Evolutionary conservation across 2,797 vertebrate species (phyloP).

Genomic region (Morelia viridis): DNA sequence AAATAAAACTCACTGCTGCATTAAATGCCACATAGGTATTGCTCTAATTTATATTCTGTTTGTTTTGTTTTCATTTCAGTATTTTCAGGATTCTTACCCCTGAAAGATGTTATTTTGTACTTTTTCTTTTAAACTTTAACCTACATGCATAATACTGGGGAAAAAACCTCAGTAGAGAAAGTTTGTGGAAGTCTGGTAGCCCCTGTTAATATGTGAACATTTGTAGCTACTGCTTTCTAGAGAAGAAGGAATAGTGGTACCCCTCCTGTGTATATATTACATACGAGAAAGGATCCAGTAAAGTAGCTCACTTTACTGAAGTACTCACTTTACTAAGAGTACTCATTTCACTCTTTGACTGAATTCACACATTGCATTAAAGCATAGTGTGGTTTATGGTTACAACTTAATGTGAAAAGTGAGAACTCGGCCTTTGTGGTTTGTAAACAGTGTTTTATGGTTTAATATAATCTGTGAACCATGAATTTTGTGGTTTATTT

Average conservation of each 20-base stretch:
- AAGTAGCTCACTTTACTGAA: background rate
- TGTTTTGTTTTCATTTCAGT: background rate
- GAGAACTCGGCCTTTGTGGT: background rate
- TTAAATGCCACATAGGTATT: conserved; percentile 66
- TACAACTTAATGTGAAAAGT: background rate
- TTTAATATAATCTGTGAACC: background rate
- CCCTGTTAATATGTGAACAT: background rate
- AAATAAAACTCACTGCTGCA: conserved; percentile 63
- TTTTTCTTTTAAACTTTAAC: background rate
- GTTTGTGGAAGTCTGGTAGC: background rate
- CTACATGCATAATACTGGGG: background rate
- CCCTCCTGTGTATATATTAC: background rate
- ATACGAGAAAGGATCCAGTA: background rate
- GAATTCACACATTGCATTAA: background rate
- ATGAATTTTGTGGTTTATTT: background rate
- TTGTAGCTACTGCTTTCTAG: background rate
- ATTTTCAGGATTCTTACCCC: background rate
- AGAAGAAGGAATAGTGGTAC: background rate
- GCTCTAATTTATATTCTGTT: conserved; percentile 11
- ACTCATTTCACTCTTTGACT: background rate
- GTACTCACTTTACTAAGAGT: too few relatives aligned
- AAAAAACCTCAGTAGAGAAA: background rate
- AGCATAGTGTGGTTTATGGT: background rate
- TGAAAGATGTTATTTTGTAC: background rate
- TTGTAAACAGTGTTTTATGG: background rate